Evolutionary conservation across 2,797 vertebrate species (phyloP), one percentile per base, ranked within the genome.

Genomic region (Pampus argenteus): DNA sequence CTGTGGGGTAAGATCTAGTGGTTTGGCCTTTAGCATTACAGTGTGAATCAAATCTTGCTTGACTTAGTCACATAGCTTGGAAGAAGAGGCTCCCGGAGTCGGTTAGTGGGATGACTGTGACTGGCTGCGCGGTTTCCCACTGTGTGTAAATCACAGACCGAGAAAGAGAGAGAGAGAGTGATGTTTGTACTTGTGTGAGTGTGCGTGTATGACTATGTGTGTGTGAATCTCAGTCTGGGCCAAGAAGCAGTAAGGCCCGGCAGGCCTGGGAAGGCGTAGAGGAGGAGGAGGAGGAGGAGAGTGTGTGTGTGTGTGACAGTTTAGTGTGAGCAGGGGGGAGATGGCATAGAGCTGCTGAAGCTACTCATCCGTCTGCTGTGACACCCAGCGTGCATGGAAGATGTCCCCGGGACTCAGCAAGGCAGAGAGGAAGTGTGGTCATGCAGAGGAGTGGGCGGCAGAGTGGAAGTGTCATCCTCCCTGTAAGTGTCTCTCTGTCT

Each of bases 311-410:
- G 63, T 71, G 86, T 89, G 85, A 89, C 87, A 88, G 79, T 89
- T 82, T 78, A 84, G 88, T 86, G 84, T 84, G 79, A 88, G 78
- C n/a, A 71, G 73, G 34, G 85, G 83, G 88, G 88, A 88, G 86
- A 86, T 84, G 76, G 88, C 81, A 81, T 66, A 78, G 76, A 57
- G 84, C 84, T 80, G 40, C 67, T 77, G 76, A 83, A 90, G 76
- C 83, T 67, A 88, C 84, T 89, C 89, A 89, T 91, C 86, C 84
- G 76, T 94, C 91, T 93, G 89, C 85, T 88, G 79, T 90, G 90
- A 92, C 86, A 90, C 83, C 81, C 86, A 85, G 85, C 71, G 70
- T 82, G 87, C 63, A 64, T 73, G 71, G 87, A 85, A 89, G 85
- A 86, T 89, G 87, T 92, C 90, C 87, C 78, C 62, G 22, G 90